These are phyloP conservation scores for Chrysochloris asiatica DNA, from an alignment of 2,113 vertebrate species.

Conservation along the genomic window DNA sequence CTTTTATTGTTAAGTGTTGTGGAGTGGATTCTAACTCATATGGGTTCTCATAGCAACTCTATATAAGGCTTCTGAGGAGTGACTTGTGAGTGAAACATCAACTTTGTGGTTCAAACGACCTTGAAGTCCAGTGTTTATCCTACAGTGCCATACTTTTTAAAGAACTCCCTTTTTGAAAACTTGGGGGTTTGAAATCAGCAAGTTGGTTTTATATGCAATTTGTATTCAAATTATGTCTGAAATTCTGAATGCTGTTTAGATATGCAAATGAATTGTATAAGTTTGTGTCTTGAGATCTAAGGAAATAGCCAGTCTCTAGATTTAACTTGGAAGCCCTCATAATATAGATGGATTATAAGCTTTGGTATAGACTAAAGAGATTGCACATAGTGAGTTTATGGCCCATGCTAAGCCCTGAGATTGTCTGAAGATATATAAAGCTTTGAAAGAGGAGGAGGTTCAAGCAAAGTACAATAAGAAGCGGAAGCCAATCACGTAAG, in stretches of 20 bases:
- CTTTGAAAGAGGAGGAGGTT: not conserved
- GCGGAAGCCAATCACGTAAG: not conserved
- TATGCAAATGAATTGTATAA: not conserved
- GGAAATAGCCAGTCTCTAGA: not conserved
- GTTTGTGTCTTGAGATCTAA: not conserved
- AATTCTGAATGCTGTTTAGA: not conserved
- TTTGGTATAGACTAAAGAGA: not conserved
- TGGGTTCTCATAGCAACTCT: no score
- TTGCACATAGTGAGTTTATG: not conserved
- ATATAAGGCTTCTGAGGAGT: no score
- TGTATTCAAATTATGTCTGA: not conserved
- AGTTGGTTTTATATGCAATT: not conserved
- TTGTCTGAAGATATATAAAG: not conserved
- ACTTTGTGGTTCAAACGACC: no score
- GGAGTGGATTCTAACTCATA: no score
- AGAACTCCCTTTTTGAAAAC: no score
- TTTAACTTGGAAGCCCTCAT: not conserved
- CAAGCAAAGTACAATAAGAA: not conserved
- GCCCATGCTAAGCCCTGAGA: not conserved
- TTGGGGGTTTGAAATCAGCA: not conserved
- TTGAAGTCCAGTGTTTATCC: no score
- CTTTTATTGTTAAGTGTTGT: no score
- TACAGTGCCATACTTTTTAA: not conserved
- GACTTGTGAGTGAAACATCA: no score
- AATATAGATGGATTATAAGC: not conserved